These are phyloP conservation scores for Furcifer pardalis DNA, from an alignment of 2,797 vertebrate genomes.

Conservation along the genomic window DNA sequence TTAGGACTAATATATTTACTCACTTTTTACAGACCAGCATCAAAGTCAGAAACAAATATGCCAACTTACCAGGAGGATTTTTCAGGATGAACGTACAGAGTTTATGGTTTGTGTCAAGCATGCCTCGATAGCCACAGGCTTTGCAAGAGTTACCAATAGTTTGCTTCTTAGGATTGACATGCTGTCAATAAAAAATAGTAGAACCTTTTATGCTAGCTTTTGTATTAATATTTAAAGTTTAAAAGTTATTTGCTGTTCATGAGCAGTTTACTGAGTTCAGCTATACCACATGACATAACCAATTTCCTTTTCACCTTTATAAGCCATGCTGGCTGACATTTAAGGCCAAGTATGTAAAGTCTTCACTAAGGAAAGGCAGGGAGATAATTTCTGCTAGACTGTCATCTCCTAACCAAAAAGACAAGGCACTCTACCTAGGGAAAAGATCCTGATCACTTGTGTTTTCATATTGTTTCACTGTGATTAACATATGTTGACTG, in stretches of 20 bases:
- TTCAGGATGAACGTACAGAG: conserved; percentile 99
- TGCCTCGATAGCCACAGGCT: conserved; percentile 98
- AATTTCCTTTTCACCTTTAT: too few relatives aligned
- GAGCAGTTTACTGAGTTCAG: not conserved
- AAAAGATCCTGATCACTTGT: too few relatives aligned
- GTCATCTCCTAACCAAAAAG: too few relatives aligned
- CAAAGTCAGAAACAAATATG: not conserved
- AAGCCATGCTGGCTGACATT: too few relatives aligned
- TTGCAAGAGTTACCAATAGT: conserved; percentile 99
- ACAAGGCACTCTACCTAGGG: too few relatives aligned
- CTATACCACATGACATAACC: not conserved
- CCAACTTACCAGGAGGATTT: conserved; percentile 95
- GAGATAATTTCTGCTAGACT: too few relatives aligned
- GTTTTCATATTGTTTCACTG: too few relatives aligned
- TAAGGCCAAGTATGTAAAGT: too few relatives aligned
- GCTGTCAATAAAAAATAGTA: conserved; percentile 73
- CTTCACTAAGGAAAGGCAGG: too few relatives aligned
- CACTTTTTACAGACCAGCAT: not conserved
- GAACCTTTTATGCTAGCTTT: not conserved
- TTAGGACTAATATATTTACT: not conserved
- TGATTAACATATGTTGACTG: too few relatives aligned
- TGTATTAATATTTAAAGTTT: not conserved
- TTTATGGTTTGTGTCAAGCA: conserved; percentile 99
- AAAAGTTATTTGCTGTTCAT: not conserved
- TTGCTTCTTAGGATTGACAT: conserved; percentile 99